Evolutionary conservation across 2,797 vertebrate genomes (phyloP), one percentile per base, ranked within the genome.

Genomic region (Girardinus metallicus): DNA sequence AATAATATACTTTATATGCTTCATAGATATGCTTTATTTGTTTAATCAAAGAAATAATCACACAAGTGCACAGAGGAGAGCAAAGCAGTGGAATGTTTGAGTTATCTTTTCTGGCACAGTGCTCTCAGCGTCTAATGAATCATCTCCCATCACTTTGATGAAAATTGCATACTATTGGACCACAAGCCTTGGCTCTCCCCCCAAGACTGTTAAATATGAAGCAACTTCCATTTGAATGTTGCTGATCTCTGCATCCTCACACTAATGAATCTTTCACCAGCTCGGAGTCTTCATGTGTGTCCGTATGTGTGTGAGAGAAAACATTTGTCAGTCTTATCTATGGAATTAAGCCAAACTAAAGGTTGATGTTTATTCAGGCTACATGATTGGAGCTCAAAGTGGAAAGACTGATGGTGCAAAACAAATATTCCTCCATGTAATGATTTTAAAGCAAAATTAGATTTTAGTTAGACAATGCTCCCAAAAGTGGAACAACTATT

Each of bases 201-300:
- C 81, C 1, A 9, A 75, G 80, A 85, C 87, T 84, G 87, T 94
- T 94, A 94, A 95, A 94, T 91, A 93, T 93, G 87, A 93, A 94
- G 88, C 82, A 91, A 83, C 88, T 89, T 91, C 89, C 74, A 83
- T 86, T 93, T 85, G 85, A 90, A 87, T 94, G 86, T 83, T 89
- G 88, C 91, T 93, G 91, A 94, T 95, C 88, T 91, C 86, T 92
- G 88, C 94, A 94, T 93, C 89, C 82, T 92, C 62, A 47, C 36
- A 34, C 87, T 92, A 92, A 94, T 95, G 85, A 94, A 94, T 94
- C 85, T 94, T 94, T 94, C 89, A 93, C 82, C 77, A 87, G 88
- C 70, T 75, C 79, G 81, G 74, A 51, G 75, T 41, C 43, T 75
- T 46, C 73, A 36, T 78, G 80, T 76, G 43, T 76, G 73, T 64